Conservation (phyloP, 2,888 invertebrate species). For the Disparrhopalites patrizii region DNA sequence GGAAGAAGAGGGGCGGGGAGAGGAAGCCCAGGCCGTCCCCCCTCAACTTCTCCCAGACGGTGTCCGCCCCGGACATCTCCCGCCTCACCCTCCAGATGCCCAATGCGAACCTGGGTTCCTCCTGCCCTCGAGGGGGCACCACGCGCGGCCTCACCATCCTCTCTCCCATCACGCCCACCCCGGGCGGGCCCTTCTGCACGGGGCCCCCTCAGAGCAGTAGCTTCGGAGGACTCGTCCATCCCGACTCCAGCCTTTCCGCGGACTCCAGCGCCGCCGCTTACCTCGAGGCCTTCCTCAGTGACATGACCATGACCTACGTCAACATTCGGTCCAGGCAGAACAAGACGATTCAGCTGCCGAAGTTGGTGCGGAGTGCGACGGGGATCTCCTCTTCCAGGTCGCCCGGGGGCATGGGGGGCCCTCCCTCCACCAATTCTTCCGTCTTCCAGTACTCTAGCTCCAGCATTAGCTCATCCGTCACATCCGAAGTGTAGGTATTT, state of each 20-base stretch:
- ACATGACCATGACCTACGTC: conserved; percentile 25
- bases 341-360: conserved; percentile 18
- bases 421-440: neutral
- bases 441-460: conserved; percentile 15
- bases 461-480: conserved; percentile 3
- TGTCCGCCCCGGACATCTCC: conserved; percentile 8
- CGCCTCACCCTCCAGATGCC: conserved; percentile 5
- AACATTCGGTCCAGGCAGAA: conserved; percentile 23
- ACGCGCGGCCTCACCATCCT: conserved; percentile 19
- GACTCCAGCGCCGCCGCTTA: neutral
- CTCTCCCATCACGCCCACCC: conserved; percentile 6
- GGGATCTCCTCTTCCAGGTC: neutral
- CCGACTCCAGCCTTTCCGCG: neutral
- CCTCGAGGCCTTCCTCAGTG: conserved; percentile 7
- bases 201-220: neutral
- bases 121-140: neutral
- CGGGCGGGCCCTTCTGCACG: neutral
- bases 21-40: conserved; percentile 11
- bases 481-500: neutral
- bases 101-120: neutral
- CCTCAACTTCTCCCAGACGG: neutral
- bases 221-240: no score
- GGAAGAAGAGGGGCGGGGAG: neutral
- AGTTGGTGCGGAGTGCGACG: conserved; percentile 13
- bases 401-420: neutral